phyloP scores from a whole-genome alignment of 1,140 invertebrate genomes.

The Cheumatopsyche charites region DNA sequence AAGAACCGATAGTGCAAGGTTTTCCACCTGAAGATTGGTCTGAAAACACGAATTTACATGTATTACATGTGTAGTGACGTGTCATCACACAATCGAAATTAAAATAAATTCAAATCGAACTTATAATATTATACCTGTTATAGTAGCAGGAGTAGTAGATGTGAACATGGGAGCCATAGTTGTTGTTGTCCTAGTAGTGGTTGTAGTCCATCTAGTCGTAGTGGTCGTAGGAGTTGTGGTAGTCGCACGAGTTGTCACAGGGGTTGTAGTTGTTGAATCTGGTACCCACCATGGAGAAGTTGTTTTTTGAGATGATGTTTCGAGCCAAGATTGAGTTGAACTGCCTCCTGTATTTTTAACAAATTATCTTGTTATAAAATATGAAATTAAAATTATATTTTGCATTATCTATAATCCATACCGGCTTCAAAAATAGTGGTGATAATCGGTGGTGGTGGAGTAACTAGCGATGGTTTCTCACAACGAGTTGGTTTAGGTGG shows the following conservation, averaged over 20 bases:
- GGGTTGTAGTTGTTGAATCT: slow-evolving; percentile 53
- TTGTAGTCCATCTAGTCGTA: slow-evolving; percentile 53
- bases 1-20: slow-evolving; percentile 68
- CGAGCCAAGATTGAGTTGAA: slow-evolving; percentile 41
- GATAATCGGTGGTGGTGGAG: slow-evolving; percentile 72
- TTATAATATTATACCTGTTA: background rate
- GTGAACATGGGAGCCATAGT: slow-evolving; percentile 47
- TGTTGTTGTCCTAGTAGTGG: slow-evolving; percentile 53
- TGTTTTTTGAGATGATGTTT: slow-evolving; percentile 52
- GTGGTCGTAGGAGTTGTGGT: slow-evolving; percentile 53
- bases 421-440: slow-evolving; percentile 62
- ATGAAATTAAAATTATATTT: background rate
- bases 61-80: no score
- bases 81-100: background rate
- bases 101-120: no score
- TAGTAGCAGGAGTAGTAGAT: background rate
- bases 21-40: slow-evolving; percentile 47
- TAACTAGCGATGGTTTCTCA: slow-evolving; percentile 70
- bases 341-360: slow-evolving; percentile 30
- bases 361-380: slow-evolving; percentile 37
- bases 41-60: slow-evolving; percentile 28
- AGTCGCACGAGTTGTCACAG: slow-evolving; percentile 48
- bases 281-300: slow-evolving; percentile 62
- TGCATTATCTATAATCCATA: slow-evolving; percentile 1
- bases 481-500: slow-evolving; percentile 63